A percentile compares a stretch with the other conserved stretches of the same genome.
Conservation (phyloP, 2,888 invertebrate species). For the Rosalia funebris region DNA sequence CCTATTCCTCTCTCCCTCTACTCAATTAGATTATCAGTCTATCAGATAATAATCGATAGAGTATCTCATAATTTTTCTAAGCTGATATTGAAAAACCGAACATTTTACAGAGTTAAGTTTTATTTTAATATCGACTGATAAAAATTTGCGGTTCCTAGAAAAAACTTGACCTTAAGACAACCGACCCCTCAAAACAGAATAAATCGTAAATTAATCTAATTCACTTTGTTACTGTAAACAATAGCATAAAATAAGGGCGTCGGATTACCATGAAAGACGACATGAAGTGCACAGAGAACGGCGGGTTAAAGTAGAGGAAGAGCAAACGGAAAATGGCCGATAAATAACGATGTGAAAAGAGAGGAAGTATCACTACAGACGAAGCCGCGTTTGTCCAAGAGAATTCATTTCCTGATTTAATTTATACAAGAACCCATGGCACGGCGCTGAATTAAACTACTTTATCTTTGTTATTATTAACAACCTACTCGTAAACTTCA, state of each 20-base stretch:
- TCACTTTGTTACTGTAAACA: slow-evolving; percentile 5
- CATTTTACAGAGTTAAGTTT: no score
- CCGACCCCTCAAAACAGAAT: slow-evolving; percentile 1
- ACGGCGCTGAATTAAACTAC: slow-evolving; percentile 58
- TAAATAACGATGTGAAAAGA: slow-evolving; percentile 62
- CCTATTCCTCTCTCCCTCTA: no score
- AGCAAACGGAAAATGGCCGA: slow-evolving; percentile 60
- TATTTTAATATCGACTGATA: no score
- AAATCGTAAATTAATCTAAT: slow-evolving; percentile 12
- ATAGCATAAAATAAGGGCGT: slow-evolving; percentile 18
- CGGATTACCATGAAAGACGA: slow-evolving; percentile 18
- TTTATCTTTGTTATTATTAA: slow-evolving; percentile 58
- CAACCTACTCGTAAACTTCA: slow-evolving; percentile 17
- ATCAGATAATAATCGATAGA: no score
- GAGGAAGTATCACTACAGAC: slow-evolving; percentile 60
- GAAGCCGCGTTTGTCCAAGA: slow-evolving; percentile 60
- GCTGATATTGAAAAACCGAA: no score
- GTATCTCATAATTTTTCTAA: no score
- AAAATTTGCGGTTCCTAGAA: no score
- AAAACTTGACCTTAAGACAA: no score
- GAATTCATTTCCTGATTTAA: slow-evolving; percentile 65
- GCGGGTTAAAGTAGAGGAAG: slow-evolving; percentile 44
- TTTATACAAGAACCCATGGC: slow-evolving; percentile 62
- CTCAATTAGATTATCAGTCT: no score
- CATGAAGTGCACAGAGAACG: slow-evolving; percentile 21